Base-by-base conservation (phyloP, 2,113 vertebrate genomes). In the Lampris incognitus region DNA sequence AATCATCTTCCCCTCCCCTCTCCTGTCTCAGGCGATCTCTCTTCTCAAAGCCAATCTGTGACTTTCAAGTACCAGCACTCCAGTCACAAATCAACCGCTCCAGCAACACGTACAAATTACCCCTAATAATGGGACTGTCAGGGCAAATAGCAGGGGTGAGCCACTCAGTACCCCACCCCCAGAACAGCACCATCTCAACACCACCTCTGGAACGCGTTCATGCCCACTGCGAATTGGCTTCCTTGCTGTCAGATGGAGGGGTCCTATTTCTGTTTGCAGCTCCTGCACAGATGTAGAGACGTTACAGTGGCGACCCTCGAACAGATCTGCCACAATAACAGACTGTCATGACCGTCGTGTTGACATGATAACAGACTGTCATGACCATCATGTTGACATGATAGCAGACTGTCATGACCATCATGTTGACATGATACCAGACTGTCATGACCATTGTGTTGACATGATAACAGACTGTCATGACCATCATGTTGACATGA, bases 81-180 rank as follows among this genome's bases (percentile, higher is more conserved):
- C 63, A 73, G 85, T 92, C 63, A 81, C 84, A 92, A 94, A 92
- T 90, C 69, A 78, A 78, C 74, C 66, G 9, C 77, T 85, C 71
- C 24, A 58, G 51, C 59, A 78, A 82, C 91, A 88, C 87, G 89
- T 90, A 90, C 88, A 90, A 92, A 94, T 93, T 91, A 88, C 82
- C 74, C 63, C 60, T 89, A 92, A 93, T 94, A 88, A 93, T 88
- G 69, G 60, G 69, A 85, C 88, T 92, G 92, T 93, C 91, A 89
- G 84, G 64, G 78, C 67, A 91, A 91, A 90, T 90, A 79, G 85
- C 69, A 82, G 84, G 75, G 81, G 37, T 66, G 87, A 85, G 78
- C 66, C 41, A 10, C 84, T 69, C 63, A 74, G 83, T 49, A 9
- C 37, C 67, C 69, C 74, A 75, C 87, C 83, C 89, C 76, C 82